phyloP scores from a whole-genome alignment of 2,113 vertebrate genomes.

The Parus major region DNA sequence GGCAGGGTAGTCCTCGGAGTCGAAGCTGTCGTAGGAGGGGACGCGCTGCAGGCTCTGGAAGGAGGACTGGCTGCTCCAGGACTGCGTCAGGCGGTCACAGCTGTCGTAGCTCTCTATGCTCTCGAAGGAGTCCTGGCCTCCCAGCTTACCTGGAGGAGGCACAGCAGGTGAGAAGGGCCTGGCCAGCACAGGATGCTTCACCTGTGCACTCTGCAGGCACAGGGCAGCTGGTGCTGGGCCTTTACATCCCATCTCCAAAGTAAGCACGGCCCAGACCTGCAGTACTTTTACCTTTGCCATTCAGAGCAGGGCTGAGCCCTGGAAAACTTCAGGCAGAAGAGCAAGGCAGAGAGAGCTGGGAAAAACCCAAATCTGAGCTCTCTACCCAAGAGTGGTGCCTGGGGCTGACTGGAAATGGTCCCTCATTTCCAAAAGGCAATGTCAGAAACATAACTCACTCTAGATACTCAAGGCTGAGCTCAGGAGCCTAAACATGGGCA shows the following conservation, averaged over 20 bases:
- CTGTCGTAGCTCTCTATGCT: constrained; percentile 98
- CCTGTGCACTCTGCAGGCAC: fast-evolving
- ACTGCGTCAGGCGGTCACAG: constrained; percentile 94
- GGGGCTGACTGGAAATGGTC: neutral
- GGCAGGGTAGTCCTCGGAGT: constrained; percentile 93
- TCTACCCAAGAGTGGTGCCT: neutral
- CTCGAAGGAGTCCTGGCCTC: constrained; percentile 97
- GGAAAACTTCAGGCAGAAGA: neutral
- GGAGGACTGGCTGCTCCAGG: constrained; percentile 98
- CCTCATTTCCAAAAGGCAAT: neutral
- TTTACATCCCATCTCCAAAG: neutral
- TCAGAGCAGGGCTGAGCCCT: neutral
- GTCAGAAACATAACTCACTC: neutral
- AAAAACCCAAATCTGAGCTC: neutral
- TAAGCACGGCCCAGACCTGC: neutral
- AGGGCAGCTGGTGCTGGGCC: neutral
- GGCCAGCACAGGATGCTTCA: neutral
- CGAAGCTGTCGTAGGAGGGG: constrained; percentile 97
- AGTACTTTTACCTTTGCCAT: neutral
- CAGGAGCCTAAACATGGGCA: neutral
- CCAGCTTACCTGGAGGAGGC: constrained; percentile 85
- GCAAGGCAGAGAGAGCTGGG: neutral
- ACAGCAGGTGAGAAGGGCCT: neutral
- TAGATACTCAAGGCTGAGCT: neutral
- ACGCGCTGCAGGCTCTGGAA: constrained; percentile 98